Evolutionary conservation across 2,797 vertebrate species (phyloP), one percentile per base, ranked within the genome.

Genomic region (Setipinna tenuifilis): DNA sequence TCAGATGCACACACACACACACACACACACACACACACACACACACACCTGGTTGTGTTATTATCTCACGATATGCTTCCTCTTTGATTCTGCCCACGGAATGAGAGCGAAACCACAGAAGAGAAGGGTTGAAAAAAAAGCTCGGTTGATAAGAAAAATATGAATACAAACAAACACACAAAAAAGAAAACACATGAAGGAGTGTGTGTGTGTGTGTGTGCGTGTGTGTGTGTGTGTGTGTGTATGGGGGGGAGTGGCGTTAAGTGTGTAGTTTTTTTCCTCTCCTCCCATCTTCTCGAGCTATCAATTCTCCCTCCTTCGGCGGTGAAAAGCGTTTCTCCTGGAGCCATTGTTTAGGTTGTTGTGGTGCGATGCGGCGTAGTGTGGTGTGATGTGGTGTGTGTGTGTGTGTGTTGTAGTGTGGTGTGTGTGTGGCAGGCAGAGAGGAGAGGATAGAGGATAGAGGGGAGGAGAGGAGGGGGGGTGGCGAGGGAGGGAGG

Each of bases 291-390:
- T 62, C 44, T 83, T 88, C 86, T 41, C 61, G 82, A 83, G 81
- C 88, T 90, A 89, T 90, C 88, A 90, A 89, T 93, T 91, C 89
- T 89, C 86, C 82, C 88, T 88, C 86, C 90, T 87, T 86, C 92
- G 93, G 93, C 91, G 94, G 94, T 94, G 95, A 97, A 96, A 96
- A 91, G 96, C 94, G 93, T 92, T 94, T 90, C 94, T 96, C 95
- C 96, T 92, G 95, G 92, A 94, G 94, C 94, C 94, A 96, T 96
- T 96, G 96, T 96, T 92, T 95, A 95, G 94, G 95, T 95, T 96
- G 14, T 16, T 17, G 68, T 35, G 28, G 14, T 95, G 95, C 95
- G 94, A 7, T 54, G 50, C 7, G 7, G 2, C 7, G 50, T 14
- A 9, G 50, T 54, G 50, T 3, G 35, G 2, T 41, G 35, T 41